Percentiles rank a stretch among this genome's conserved stretches.
Conservation (phyloP, 1,140 invertebrate genomes). For the Latrodectus geometricus region DNA sequence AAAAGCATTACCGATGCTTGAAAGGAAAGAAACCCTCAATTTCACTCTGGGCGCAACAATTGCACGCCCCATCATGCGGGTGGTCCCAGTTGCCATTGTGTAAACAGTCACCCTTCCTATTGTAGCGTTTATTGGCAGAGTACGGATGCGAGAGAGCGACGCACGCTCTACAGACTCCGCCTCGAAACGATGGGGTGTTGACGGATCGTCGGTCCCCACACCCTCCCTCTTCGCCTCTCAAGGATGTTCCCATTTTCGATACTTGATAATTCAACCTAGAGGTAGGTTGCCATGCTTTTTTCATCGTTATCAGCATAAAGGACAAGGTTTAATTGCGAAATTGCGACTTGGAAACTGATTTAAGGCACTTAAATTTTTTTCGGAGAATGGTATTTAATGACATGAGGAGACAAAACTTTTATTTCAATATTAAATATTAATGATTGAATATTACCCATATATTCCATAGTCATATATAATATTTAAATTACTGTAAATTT, state of each 20-base stretch:
- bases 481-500: no score
- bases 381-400: background rate
- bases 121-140: conserved; percentile 22
- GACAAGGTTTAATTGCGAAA: background rate
- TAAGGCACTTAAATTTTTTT: background rate
- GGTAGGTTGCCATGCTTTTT: background rate
- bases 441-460: no score
- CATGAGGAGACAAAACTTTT: background rate
- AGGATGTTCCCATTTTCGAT: conserved; percentile 21
- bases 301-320: background rate
- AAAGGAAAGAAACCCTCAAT: no score
- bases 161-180: background rate
- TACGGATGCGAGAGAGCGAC: background rate
- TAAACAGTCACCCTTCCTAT: background rate
- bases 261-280: background rate
- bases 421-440: background rate
- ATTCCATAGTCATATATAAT: no score
- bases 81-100: background rate
- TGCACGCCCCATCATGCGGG: background rate
- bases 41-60: no score
- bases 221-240: conserved; percentile 7
- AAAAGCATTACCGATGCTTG: no score
- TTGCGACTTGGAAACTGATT: background rate
- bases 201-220: conserved; percentile 9
- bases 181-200: conserved; percentile 39